Evolutionary conservation across 2,888 invertebrate species (phyloP).

Genomic region (Hirtodrosophila trivittata): DNA sequence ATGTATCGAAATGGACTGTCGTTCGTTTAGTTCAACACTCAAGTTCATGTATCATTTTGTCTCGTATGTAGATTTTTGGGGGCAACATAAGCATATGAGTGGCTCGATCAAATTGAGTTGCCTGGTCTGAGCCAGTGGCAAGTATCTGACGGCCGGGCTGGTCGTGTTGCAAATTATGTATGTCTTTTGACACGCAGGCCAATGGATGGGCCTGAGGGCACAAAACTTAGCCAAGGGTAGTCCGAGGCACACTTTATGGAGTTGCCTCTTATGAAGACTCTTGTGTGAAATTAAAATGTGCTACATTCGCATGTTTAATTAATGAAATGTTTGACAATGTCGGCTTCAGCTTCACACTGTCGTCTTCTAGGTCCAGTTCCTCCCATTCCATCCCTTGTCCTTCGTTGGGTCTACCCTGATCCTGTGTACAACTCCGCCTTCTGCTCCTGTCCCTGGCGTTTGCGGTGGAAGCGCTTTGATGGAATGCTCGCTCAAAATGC

Average conservation of each 20-base stretch:
- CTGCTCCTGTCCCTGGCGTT: constrained; percentile 46
- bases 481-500: constrained; percentile 72
- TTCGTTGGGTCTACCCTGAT: constrained; percentile 5
- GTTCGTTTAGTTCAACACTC: constrained; percentile 39
- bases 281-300: constrained; percentile 75
- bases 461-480: constrained; percentile 70
- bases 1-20: constrained; percentile 10
- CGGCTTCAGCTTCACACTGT: constrained; percentile 9
- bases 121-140: neutral
- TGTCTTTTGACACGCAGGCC: constrained; percentile 74
- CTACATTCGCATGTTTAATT: constrained; percentile 81
- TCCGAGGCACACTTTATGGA: constrained; percentile 61
- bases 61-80: constrained; percentile 57
- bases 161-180: constrained; percentile 72
- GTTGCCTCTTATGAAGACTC: constrained; percentile 38
- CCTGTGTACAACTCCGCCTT: constrained; percentile 5
- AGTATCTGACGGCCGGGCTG: constrained; percentile 21
- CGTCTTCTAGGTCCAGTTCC: neutral
- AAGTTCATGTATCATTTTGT: constrained; percentile 66
- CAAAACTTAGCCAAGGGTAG: constrained; percentile 54
- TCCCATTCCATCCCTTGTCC: no score
- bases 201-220: constrained; percentile 45
- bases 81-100: constrained; percentile 51
- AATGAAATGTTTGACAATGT: constrained; percentile 78
- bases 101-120: constrained; percentile 61